Evolutionary conservation across 2,113 vertebrate genomes (phyloP), one percentile per base, ranked within the genome.

Genomic region (Pachypanchax playfairii): DNA sequence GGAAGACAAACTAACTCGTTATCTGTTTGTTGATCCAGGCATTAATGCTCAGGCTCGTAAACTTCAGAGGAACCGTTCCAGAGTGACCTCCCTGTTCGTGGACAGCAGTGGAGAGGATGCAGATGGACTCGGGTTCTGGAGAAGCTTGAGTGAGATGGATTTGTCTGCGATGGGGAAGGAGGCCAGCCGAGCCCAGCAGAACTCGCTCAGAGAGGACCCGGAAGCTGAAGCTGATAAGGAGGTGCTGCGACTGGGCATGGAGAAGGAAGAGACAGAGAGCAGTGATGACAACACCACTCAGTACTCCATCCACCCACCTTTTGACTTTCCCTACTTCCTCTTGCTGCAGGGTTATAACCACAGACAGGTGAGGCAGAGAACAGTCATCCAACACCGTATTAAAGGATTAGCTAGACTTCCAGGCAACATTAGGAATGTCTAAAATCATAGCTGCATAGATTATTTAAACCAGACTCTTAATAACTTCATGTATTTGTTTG

Each of bases 231-330:
- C 85, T 0, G 90, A 92, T 71, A 87, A 87, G 55, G 90, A 90
- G 2, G 79, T 77, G 17, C 79, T 75, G 20, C 71, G 83, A 2
- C 86, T 91, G 4, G 74, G 85, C 17, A 61, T 84, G 47, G 92
- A 92, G 80, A 91, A 91, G 71, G 92, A 92, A 68, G 92, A 93
- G 85, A 92, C 91, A 0, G 92, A 92, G 66, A 93, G 92, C 65
- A 92, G 89, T 15, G 88, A 91, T 0, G 91, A 91, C 85, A 90
- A 89, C 87, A 79, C 81, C 64, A 92, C 90, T 12, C 91, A 92
- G 79, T 92, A 89, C 82, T 91, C 90, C 73, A 83, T 92, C 26
- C 90, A 91, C 63, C 89, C 89, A 0, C 92, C 92, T 0, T 90
- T 91, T 1, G 90, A 93, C 70, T 92, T 90, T 58, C 92, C 92